Percentiles rank a stretch among this genome's conserved stretches.
Evolutionary conservation across 2,888 invertebrate species (phyloP).

Genomic region (Tetramorium bicarinatum): DNA sequence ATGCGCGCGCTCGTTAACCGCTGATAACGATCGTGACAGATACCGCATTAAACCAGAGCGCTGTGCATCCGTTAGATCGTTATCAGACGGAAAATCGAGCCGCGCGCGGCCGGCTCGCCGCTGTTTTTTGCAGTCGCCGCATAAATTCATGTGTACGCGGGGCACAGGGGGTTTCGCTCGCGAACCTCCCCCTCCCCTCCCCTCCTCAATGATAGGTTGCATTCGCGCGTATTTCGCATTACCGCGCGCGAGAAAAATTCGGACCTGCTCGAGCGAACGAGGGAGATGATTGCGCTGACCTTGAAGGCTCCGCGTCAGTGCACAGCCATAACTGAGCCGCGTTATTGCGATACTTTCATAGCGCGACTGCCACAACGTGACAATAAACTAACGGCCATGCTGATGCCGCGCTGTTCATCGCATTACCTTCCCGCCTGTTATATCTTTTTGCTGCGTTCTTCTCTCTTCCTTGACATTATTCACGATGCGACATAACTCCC

Average conservation of each 20-base stretch:
- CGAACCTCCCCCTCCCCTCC: slow-evolving; percentile 20
- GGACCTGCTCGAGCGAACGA: slow-evolving; percentile 76
- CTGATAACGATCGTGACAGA: slow-evolving; percentile 56
- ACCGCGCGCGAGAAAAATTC: slow-evolving; percentile 69
- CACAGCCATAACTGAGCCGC: slow-evolving; percentile 73
- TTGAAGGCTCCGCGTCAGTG: slow-evolving; percentile 76
- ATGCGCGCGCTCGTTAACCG: slow-evolving; percentile 43
- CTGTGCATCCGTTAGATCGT: slow-evolving; percentile 69
- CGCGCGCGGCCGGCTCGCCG: slow-evolving; percentile 45
- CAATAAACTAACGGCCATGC: slow-evolving; percentile 71
- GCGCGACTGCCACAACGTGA: slow-evolving; percentile 63
- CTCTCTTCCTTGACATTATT: slow-evolving; percentile 32
- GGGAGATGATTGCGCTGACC: slow-evolving; percentile 81
- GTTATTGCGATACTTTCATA: slow-evolving; percentile 74
- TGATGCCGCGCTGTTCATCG: slow-evolving; percentile 62
- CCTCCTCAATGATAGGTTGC: slow-evolving; percentile 56
- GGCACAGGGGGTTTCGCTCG: slow-evolving; percentile 25
- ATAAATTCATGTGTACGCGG: slow-evolving; percentile 58
- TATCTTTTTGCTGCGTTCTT: slow-evolving; percentile 12
- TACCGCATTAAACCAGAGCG: slow-evolving; percentile 32
- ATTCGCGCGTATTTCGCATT: slow-evolving; percentile 62
- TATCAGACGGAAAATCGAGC: slow-evolving; percentile 53
- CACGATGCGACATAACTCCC: slow-evolving; percentile 51
- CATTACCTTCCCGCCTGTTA: slow-evolving; percentile 47
- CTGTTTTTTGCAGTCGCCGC: slow-evolving; percentile 49